Percentiles rank a stretch among this genome's conserved stretches.
phyloP scores from a whole-genome alignment of 2,797 vertebrate species.

The Protosalanx chinensis region DNA sequence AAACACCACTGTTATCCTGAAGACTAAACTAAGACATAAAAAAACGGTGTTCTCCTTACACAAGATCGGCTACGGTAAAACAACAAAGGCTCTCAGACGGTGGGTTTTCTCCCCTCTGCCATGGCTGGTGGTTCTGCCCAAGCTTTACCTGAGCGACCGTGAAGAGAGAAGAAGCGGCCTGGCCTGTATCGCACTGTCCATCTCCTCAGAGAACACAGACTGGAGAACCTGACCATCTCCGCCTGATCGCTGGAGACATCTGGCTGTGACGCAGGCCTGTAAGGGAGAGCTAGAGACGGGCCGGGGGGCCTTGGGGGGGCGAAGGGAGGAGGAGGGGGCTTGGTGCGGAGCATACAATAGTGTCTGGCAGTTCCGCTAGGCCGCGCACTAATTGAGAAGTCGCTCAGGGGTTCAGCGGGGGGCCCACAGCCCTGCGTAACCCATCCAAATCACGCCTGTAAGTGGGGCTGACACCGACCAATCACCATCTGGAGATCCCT shows the following conservation, averaged over 20 bases:
- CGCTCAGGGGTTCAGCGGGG: conserved; percentile 74
- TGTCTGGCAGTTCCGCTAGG: conserved; percentile 78
- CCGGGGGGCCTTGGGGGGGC: conserved; percentile 6
- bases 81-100: conserved; percentile 13
- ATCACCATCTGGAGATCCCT: conserved; percentile 71
- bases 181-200: neutral
- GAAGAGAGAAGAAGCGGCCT: neutral
- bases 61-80: neutral
- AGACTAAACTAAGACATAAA: conserved; percentile 10
- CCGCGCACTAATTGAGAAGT: conserved; percentile 87
- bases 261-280: conserved; percentile 25
- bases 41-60: neutral
- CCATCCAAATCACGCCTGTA: conserved; percentile 79
- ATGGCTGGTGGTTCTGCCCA: neutral
- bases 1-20: conserved; percentile 5
- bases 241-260: conserved; percentile 49
- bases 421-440: conserved; percentile 69
- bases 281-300: conserved; percentile 30
- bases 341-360: conserved; percentile 47
- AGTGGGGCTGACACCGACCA: conserved; percentile 79
- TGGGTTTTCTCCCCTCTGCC: neutral
- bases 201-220: conserved; percentile 1
- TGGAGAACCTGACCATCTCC: conserved; percentile 37
- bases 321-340: conserved; percentile 13
- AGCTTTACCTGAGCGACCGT: neutral